Base-by-base conservation (phyloP, 2,888 invertebrate genomes). In the Euproctis similis region DNA sequence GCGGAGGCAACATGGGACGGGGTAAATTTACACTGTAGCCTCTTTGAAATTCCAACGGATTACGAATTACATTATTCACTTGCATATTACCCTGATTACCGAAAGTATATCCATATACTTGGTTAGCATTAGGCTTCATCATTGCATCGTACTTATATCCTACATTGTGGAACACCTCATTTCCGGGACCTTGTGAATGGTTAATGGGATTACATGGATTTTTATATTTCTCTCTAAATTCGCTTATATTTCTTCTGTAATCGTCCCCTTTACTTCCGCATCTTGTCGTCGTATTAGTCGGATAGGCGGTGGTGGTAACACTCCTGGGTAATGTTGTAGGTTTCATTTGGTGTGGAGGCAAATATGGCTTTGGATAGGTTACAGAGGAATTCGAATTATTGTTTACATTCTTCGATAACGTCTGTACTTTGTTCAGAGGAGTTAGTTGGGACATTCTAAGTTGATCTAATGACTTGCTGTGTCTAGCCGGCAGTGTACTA, bases 401-500 rank as follows among this genome's bases (percentile, higher is more conserved):
- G 52, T 67, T 68, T 2, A 63, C 38, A 38, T 65, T 70, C 43
- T 81, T 82, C 4, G 66, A 50, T 28, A 80, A 48, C 13, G 64
- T 66, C 56, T 74, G 70, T 29, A 68, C 51, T 34, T 59, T 63
- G 42, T 59, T 75, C 6, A 71, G 46, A 8, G 77, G 71, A 14
- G 67, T 54, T 60, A 77, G 67, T 59, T 84, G 75, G 22, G 86
- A 82, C 5, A 89, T 82, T 47, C 91, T 88, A 24, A 94, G 69
- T 49, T 94, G 93, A 67, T 94, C 94, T 41, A 94, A 69, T 1
- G 93, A 93, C 63, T 93, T 93, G 65, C 93, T 93, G 57, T 94
- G 94, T 31, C 93, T 84, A 0, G 92, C 89, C 1, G 91, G 90
- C 23, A 91, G 59, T 1, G 87, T 87, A 22, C 81, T 87, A 6